phyloP scores from a whole-genome alignment of 2,888 invertebrate genomes.

The Lepeophtheirus nordmannii region DNA sequence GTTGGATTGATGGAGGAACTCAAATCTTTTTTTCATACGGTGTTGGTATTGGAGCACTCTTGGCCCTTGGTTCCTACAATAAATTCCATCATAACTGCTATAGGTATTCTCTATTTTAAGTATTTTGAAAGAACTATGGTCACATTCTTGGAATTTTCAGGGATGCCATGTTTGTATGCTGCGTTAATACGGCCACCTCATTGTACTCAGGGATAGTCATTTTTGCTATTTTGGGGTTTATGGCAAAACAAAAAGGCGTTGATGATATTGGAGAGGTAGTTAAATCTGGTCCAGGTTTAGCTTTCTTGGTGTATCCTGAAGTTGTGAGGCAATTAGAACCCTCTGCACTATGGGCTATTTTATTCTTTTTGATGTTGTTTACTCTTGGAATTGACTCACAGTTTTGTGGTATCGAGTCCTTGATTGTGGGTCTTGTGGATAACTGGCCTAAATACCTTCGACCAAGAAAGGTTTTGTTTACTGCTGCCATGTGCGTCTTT shows the following conservation, averaged over 20 bases:
- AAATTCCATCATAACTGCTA: constrained; percentile 45
- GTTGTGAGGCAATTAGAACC: constrained; percentile 55
- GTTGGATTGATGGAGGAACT: constrained; percentile 34
- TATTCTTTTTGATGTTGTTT: constrained; percentile 57
- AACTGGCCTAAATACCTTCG: constrained; percentile 44
- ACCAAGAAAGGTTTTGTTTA: constrained; percentile 48
- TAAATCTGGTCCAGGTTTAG: constrained; percentile 50
- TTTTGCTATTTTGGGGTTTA: constrained; percentile 56
- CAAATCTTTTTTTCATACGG: constrained; percentile 26
- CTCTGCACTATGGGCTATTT: constrained; percentile 51
- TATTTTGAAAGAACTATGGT: background rate
- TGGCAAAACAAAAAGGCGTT: constrained; percentile 42
- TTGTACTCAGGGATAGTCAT: constrained; percentile 58
- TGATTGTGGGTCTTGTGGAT: constrained; percentile 44
- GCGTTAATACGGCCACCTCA: constrained; percentile 54
- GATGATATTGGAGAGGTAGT: constrained; percentile 40
- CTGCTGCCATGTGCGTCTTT: constrained; percentile 43
- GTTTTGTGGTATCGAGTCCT: constrained; percentile 51
- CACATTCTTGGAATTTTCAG: constrained; percentile 34
- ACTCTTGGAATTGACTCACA: constrained; percentile 58
- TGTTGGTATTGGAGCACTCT: constrained; percentile 25
- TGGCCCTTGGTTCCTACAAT: constrained; percentile 25
- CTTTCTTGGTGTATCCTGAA: constrained; percentile 58
- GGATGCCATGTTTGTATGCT: constrained; percentile 53
- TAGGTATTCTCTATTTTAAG: constrained; percentile 35